These are phyloP conservation scores for Drepanosiphum platanoidis DNA, from an alignment of 2,888 invertebrate species.

Conservation along the genomic window DNA sequence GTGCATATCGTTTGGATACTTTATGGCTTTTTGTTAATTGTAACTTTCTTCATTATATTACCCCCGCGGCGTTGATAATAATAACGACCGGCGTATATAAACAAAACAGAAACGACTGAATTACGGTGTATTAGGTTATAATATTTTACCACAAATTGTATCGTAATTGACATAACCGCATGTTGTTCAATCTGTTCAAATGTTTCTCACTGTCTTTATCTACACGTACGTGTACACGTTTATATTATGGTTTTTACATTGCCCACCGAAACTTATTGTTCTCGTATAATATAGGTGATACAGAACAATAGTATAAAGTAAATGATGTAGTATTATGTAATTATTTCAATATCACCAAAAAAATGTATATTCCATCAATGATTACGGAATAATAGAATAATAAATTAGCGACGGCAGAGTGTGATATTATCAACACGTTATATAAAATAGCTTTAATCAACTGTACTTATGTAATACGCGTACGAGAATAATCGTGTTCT, in stretches of 20 bases:
- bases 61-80: constrained; percentile 60
- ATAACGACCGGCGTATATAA: constrained; percentile 33
- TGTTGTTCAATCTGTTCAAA: constrained; percentile 40
- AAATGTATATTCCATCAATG: too few species aligned
- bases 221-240: not conserved
- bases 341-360: too few species aligned
- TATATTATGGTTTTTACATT: not conserved
- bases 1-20: constrained; percentile 40
- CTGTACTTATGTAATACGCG: too few species aligned
- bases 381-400: too few species aligned
- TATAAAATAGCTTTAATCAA: too few species aligned
- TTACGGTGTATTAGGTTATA: constrained; percentile 56
- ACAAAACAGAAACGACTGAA: constrained; percentile 50
- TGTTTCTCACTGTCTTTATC: not conserved
- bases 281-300: not conserved
- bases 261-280: not conserved
- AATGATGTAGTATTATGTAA: too few species aligned
- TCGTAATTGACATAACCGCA: constrained; percentile 52
- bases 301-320: too few species aligned
- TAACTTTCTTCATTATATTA: constrained; percentile 59
- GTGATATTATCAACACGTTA: too few species aligned
- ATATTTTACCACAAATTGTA: constrained; percentile 59
- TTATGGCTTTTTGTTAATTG: constrained; percentile 60
- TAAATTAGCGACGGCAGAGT: too few species aligned
- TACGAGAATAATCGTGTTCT: too few species aligned